Evolutionary conservation across 2,888 invertebrate species (phyloP), one percentile per base, ranked within the genome.

Genomic region (Philonicus albiceps): DNA sequence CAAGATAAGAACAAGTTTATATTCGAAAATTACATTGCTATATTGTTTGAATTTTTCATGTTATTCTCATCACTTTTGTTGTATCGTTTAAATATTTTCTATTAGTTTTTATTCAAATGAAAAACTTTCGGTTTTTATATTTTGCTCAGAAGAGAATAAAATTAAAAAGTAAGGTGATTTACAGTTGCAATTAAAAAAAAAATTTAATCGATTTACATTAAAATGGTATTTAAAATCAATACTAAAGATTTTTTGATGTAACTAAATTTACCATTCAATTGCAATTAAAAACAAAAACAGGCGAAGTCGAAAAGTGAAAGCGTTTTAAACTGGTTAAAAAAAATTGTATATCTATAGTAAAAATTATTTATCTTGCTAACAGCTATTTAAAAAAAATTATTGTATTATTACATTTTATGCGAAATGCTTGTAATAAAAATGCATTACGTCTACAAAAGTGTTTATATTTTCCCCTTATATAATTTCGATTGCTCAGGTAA

Each of bases 341-440:
- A 83, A 81, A 81, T 75, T 87, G 80, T 86, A 87, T 84, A 86
- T 87, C 85, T 87, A 87, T 75, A 84, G 87, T 64, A 73, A 84
- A 86, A 87, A 84, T 64, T 86, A 87, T 87, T 87, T 87, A 85
- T 81, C 87, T 85, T 87, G 87, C 87, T 86, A 86, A 87, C 86
- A 86, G 80, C 80, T 81, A 87, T 74, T 85, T 78, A 85, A 86
- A 85, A 80, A 43, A 64, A 43, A 86, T 72, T 86, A 87, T 87
- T 87, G 81, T 86, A 87, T 80, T 85, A 86, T 87, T 85, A 86
- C 81, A 87, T 87, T 87, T 85, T 87, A 87, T 87, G 86, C 87
- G 86, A 86, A 85, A 87, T 86, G 87, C 87, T 87, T 87, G 86
- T 87, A 87, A 87, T 87, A 87, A 87, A 84, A 87, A 73, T 30